Evolutionary conservation across 1,140 invertebrate genomes (phyloP).

Genomic region (Halyomorpha halys): DNA sequence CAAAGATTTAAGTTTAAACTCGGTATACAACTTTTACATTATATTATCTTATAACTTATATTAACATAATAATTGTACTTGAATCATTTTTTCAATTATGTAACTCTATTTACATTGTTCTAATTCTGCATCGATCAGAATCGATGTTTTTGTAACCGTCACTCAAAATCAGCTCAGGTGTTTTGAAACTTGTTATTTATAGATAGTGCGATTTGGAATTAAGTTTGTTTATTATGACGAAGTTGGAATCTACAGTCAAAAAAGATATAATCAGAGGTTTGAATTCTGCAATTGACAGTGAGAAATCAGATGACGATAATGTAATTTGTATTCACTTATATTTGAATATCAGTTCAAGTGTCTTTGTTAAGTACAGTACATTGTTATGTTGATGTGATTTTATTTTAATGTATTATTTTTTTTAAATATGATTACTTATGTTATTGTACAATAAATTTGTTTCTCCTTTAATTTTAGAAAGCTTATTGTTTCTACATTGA

Average conservation of each 20-base stretch:
- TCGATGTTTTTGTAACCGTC: conserved; percentile 2
- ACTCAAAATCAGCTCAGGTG: neutral
- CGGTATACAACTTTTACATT: no score
- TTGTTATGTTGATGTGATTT: neutral
- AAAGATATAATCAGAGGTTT: conserved; percentile 23
- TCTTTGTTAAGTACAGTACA: neutral
- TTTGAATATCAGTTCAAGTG: neutral
- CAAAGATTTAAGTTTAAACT: no score
- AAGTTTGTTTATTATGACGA: neutral
- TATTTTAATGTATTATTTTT: neutral
- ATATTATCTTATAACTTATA: no score
- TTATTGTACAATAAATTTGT: neutral
- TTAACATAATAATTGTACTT: no score
- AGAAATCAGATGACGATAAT: conserved; percentile 18
- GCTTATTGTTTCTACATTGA: conserved; percentile 27
- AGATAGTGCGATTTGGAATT: neutral
- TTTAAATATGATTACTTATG: neutral
- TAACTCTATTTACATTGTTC: no score
- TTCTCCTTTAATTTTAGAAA: conserved; percentile 22
- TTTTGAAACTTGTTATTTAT: neutral
- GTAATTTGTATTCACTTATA: conserved; percentile 17
- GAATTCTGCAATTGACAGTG: conserved; percentile 20
- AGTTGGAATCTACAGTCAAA: conserved; percentile 8
- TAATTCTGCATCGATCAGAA: neutral
- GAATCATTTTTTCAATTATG: no score